Percentiles rank a stretch among this genome's conserved stretches.
These are phyloP conservation scores for Drosophila demipolita DNA, from an alignment of 2,888 invertebrate genomes.

Conservation along the genomic window DNA sequence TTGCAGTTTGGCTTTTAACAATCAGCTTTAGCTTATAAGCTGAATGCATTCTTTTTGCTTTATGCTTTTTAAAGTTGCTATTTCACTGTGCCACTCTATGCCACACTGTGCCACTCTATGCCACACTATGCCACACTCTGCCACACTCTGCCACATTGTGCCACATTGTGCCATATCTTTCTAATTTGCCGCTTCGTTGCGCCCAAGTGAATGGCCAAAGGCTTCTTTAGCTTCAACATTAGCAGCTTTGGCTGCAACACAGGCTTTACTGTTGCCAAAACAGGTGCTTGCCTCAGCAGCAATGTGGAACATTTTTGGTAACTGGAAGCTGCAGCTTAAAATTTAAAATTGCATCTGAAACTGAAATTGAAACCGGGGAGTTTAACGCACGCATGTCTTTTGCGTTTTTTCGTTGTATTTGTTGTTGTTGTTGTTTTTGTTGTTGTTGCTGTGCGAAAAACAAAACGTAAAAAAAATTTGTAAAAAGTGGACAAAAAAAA, in stretches of 20 bases:
- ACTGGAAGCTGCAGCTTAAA: slow-evolving; percentile 5
- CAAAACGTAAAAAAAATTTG: slow-evolving; percentile 42
- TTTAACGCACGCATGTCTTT: slow-evolving; percentile 42
- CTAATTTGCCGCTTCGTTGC: slow-evolving; percentile 31
- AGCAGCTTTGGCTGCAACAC: neutral
- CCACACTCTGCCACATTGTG: slow-evolving; percentile 4
- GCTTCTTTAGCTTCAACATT: slow-evolving; percentile 17
- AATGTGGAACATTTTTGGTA: slow-evolving; percentile 25
- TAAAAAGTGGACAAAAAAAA: slow-evolving; percentile 68
- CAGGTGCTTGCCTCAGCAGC: slow-evolving; percentile 11
- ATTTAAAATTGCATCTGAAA: slow-evolving; percentile 14
- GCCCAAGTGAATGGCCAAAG: slow-evolving; percentile 69
- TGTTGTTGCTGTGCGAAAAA: slow-evolving; percentile 47
- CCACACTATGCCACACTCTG: neutral
- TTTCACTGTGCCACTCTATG: neutral
- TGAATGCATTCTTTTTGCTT: neutral
- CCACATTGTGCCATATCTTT: slow-evolving; percentile 13
- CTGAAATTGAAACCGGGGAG: slow-evolving; percentile 16
- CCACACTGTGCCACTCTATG: slow-evolving; percentile 11
- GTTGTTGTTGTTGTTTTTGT: neutral
- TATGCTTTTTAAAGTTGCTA: neutral
- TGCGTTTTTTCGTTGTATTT: no score
- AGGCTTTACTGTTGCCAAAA: slow-evolving; percentile 1
- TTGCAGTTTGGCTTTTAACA: neutral
- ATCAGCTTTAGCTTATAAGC: neutral